Evolutionary conservation across 2,797 vertebrate species (phyloP), one percentile per base, ranked within the genome.

Genomic region (Sebastes miniatus): DNA sequence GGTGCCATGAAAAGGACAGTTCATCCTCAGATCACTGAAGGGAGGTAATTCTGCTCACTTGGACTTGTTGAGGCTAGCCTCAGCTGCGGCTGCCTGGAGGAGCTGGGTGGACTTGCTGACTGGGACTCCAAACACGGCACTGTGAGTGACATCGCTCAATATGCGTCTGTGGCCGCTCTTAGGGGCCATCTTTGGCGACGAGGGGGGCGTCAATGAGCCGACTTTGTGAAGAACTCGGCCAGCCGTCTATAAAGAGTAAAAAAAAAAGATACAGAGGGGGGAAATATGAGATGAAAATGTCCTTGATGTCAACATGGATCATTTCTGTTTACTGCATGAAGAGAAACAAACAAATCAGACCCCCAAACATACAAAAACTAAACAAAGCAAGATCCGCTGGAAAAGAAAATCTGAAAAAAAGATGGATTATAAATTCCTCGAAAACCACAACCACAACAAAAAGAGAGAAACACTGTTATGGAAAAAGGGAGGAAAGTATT

Each of bases 71-170:
- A 99, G 97, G 85, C 98, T 94, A 89, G 98, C 98, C 90, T 99
- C 98, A 0, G 98, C 98, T 20, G 99, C 99, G 1, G 99, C 99
- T 0, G 98, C 97, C 86, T 99, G 98, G 61, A 99, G 96, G 63
- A 99, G 96, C 93, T 98, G 98, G 13, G 99, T 99, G 58, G 98
- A 99, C 89, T 98, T 99, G 96, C 99, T 99, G 88, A 97, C 96
- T 10, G 99, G 98, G 67, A 99, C 98, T 3, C 98, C 99, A 5
- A 99, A 99, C 43, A 99, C 96, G 0, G 98, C 95, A 8, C 99
- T 99, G 94, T 99, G 98, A 12, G 98, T 99, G 88, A 99, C 97
- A 0, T 99, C 98, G 9, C 98, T 99, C 86, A 99, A 96, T 89
- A 99, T 99, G 83, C 98, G 95, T 77, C 99, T 92, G 93, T 99